phyloP scores from a whole-genome alignment of 2,797 vertebrate species.

The Phaenicophaeus curvirostris region DNA sequence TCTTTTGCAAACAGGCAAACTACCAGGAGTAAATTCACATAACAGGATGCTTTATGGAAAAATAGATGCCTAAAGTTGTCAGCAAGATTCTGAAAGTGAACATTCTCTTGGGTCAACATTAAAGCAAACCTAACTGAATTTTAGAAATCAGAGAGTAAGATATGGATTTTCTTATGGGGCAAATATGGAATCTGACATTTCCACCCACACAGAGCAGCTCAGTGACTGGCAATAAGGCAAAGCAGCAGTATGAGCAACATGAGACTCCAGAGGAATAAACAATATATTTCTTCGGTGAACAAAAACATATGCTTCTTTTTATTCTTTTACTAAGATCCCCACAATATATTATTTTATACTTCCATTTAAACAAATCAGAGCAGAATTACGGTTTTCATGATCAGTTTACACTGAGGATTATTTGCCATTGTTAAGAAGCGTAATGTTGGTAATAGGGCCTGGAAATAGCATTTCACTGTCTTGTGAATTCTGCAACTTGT shows the following conservation, averaged over 20 bases:
- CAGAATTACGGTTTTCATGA: background rate
- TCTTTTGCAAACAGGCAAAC: background rate
- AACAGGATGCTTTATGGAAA: background rate
- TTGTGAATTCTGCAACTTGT: background rate
- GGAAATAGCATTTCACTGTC: background rate
- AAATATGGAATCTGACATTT: constrained; percentile 32
- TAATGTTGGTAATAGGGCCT: background rate
- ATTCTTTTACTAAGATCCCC: constrained; percentile 7
- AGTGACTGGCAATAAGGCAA: constrained; percentile 34
- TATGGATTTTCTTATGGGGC: constrained; percentile 5
- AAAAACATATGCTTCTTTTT: constrained; percentile 17
- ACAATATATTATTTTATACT: background rate
- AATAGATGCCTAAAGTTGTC: background rate
- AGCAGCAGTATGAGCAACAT: constrained; percentile 28
- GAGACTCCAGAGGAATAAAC: constrained; percentile 34
- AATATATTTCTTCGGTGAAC: constrained; percentile 29
- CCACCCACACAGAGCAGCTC: constrained; percentile 43
- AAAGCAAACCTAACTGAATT: constrained; percentile 12
- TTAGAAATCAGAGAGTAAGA: background rate
- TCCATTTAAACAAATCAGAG: constrained; percentile 11
- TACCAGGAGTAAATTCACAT: background rate
- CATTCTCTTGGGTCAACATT: background rate
- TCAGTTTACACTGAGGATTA: background rate
- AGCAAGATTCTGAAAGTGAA: background rate
- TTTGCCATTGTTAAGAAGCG: background rate